Base-by-base conservation (phyloP, 1,140 invertebrate species). In the Aphaenogaster ashmeadi region DNA sequence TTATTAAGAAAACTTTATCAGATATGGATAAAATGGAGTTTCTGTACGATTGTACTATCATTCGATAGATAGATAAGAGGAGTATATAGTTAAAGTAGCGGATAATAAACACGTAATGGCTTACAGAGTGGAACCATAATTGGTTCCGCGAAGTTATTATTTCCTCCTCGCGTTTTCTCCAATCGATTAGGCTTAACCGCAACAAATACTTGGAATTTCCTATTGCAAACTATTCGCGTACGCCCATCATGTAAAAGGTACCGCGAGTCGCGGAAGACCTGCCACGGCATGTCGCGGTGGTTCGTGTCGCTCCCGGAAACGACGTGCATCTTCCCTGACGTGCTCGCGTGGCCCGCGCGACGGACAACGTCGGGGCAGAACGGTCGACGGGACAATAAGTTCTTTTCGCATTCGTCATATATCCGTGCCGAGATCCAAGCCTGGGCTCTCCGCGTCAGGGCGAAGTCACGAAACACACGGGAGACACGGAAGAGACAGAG, bases 281-380 rank as follows among this genome's bases (percentile, higher is more conserved):
- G 80, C 69, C 80, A 84, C 41, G 80, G 80, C 80, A 84, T 84
- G 80, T 84, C 80, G 67, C 44, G 66, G 66, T 1, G 80, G 67
- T 83, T 84, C 80, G 54, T 84, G 80, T 84, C 80, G 41, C 80
- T 60, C 56, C 69, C 69, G 69, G 80, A 81, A 84, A 27, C 80
- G 80, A 75, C 80, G 80, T 75, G 62, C 84, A 79, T 86, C 75
- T 86, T 79, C 41, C 38, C 47, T 86, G 85, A 86, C 85, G 77
- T 81, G 69, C 80, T 84, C 80, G 80, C 80, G 80, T 84, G 80
- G 80, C 80, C 27, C 27, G 54, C 27, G 27, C 27, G 69, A 84
- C 62, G 78, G 47, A 80, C 78, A 36, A 27, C 69, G 69, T 60
- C 41, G 54, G 27, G 18, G 67, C 67, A 54, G 27, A 72, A 58